phyloP scores from a whole-genome alignment of 2,888 invertebrate species.

The Lepidonotus clava region DNA sequence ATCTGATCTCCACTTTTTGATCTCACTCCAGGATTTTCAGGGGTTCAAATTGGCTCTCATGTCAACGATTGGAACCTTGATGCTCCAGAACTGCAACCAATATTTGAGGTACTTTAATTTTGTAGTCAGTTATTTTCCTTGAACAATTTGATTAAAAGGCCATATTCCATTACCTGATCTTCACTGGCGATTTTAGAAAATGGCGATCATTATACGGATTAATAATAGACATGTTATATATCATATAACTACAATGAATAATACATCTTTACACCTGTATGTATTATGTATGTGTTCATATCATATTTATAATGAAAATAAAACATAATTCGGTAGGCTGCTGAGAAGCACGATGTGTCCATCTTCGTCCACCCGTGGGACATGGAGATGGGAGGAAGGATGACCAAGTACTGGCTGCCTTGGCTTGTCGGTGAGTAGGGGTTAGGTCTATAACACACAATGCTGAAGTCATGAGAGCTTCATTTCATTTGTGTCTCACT shows the following conservation, averaged over 20 bases:
- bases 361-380: slow-evolving; percentile 85
- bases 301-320: too few species aligned
- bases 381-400: slow-evolving; percentile 82
- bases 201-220: too few species aligned
- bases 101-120: slow-evolving; percentile 83
- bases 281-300: not conserved
- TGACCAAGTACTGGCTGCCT: slow-evolving; percentile 83
- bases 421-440: slow-evolving; percentile 83
- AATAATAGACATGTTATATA: too few species aligned
- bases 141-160: too few species aligned
- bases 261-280: not conserved
- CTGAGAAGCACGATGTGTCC: slow-evolving; percentile 81
- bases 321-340: slow-evolving; percentile 80
- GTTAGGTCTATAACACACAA: not conserved
- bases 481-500: too few species aligned
- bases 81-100: slow-evolving; percentile 81
- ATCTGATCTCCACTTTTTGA: not conserved
- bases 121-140: too few species aligned
- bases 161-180: too few species aligned
- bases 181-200: too few species aligned
- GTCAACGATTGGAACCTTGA: slow-evolving; percentile 83
- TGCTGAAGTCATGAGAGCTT: not conserved
- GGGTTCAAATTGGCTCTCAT: slow-evolving; percentile 83
- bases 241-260: not conserved
- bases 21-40: slow-evolving; percentile 79